Percentiles rank a stretch among this genome's conserved stretches.
Conservation (phyloP, 2,797 vertebrate species). For the Podargus strigoides region DNA sequence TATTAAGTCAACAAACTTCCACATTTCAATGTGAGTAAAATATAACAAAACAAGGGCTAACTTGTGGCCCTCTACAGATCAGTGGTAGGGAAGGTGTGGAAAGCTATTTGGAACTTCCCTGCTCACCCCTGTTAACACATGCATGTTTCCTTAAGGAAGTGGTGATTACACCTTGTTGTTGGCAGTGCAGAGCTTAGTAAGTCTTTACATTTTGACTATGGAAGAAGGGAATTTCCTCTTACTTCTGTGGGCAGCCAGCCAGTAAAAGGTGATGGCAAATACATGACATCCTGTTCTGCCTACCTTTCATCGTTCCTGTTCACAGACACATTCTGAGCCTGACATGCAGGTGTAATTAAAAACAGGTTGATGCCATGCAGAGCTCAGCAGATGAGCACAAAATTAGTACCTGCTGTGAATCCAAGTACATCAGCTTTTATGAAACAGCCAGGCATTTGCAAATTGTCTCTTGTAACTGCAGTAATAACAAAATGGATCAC, state of each 20-base stretch:
- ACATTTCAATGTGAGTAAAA: background rate
- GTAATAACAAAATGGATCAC: background rate
- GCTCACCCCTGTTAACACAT: constrained; percentile 34
- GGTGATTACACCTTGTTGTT: constrained; percentile 46
- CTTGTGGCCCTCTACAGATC: background rate
- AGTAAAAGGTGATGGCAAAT: constrained; percentile 63
- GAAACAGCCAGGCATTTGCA: constrained; percentile 30
- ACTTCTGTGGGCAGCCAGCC: constrained; percentile 31
- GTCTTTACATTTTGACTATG: constrained; percentile 40
- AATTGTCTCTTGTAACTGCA: constrained; percentile 10
- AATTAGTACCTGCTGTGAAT: constrained; percentile 52
- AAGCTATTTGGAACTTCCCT: constrained; percentile 6
- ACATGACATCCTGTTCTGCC: constrained; percentile 43
- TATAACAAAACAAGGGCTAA: background rate
- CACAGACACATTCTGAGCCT: constrained; percentile 25
- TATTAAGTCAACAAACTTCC: background rate
- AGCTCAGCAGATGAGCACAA: constrained; percentile 38
- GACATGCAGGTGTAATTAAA: constrained; percentile 62
- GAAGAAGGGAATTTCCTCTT: constrained; percentile 55
- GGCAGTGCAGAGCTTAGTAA: constrained; percentile 41
- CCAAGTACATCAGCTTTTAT: constrained; percentile 10
- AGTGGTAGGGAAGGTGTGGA: constrained; percentile 12
- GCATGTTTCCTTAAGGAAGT: constrained; percentile 29
- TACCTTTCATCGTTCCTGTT: constrained; percentile 53
- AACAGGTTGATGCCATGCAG: constrained; percentile 43